Conservation (phyloP, 2,888 invertebrate species). For the Tribolium freemani region DNA sequence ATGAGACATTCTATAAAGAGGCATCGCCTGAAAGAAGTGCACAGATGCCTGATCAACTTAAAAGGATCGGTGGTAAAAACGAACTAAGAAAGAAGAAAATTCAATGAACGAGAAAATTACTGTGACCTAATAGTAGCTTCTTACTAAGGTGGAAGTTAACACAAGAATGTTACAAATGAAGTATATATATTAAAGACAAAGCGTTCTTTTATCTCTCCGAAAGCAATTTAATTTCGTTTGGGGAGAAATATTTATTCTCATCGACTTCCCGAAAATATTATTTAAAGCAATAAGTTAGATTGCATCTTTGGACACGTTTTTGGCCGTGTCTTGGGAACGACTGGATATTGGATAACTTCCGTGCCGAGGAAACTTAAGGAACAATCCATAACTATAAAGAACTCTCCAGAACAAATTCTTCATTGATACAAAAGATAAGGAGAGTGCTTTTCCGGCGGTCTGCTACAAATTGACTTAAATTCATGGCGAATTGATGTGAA, state of each 20-base stretch:
- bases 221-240: neutral
- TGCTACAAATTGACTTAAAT: slow-evolving; percentile 60
- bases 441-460: slow-evolving; percentile 53
- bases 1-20: slow-evolving; percentile 35
- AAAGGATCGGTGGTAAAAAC: slow-evolving; percentile 47
- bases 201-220: slow-evolving; percentile 9
- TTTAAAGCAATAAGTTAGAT: slow-evolving; percentile 47
- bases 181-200: slow-evolving; percentile 27
- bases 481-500: slow-evolving; percentile 51
- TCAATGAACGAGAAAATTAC: slow-evolving; percentile 59
- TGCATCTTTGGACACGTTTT: slow-evolving; percentile 49
- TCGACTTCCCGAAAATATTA: slow-evolving; percentile 22
- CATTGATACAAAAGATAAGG: slow-evolving; percentile 58
- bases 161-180: slow-evolving; percentile 31
- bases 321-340: slow-evolving; percentile 44
- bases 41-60: slow-evolving; percentile 53
- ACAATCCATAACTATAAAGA: slow-evolving; percentile 58
- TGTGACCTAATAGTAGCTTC: slow-evolving; percentile 51
- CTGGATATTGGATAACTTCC: slow-evolving; percentile 57
- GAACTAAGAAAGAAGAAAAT: slow-evolving; percentile 47
- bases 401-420: slow-evolving; percentile 55
- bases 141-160: slow-evolving; percentile 32
- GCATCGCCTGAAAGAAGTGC: slow-evolving; percentile 39
- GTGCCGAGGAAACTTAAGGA: slow-evolving; percentile 55
- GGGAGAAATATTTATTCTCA: neutral